These are phyloP conservation scores for Hesperophylax magnus DNA, from an alignment of 1,140 invertebrate species.

Conservation along the genomic window DNA sequence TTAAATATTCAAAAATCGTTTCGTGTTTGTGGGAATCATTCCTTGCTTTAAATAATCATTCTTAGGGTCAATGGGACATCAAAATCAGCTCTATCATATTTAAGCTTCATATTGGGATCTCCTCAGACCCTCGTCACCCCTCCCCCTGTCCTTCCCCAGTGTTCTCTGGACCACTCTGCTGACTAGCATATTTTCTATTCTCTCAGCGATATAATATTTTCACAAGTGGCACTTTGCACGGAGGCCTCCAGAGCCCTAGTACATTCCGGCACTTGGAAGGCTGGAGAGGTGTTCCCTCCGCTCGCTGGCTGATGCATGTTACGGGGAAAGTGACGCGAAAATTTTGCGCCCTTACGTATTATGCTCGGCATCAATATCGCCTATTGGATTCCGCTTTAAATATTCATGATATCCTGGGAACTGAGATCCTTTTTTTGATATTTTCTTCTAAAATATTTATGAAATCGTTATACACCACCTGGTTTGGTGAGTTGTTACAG, in stretches of 20 bases:
- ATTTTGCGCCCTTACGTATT: not conserved
- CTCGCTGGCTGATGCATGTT: not conserved
- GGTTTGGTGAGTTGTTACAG: not conserved
- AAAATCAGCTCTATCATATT: constrained; percentile 16
- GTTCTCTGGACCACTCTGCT: constrained; percentile 35
- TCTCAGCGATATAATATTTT: constrained; percentile 54
- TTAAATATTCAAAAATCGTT: not conserved
- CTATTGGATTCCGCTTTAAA: constrained; percentile 7
- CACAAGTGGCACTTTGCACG: constrained; percentile 50
- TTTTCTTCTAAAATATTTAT: not conserved
- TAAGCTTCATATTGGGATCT: constrained; percentile 5
- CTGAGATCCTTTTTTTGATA: not conserved
- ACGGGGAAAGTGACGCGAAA: constrained; percentile 31
- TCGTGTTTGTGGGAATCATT: not conserved
- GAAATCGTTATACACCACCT: not conserved
- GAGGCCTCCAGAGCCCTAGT: constrained; percentile 30
- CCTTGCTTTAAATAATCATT: not conserved
- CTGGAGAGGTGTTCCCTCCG: constrained; percentile 17
- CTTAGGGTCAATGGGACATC: constrained; percentile 23
- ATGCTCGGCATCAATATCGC: constrained; percentile 11
- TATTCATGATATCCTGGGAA: constrained; percentile 7
- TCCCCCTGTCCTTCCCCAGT: not conserved
- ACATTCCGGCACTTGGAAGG: constrained; percentile 5
- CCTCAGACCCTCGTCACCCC: not conserved
- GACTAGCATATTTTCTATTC: constrained; percentile 51